Conservation (phyloP, 2,888 invertebrate genomes). For the Drosophila rubida region DNA sequence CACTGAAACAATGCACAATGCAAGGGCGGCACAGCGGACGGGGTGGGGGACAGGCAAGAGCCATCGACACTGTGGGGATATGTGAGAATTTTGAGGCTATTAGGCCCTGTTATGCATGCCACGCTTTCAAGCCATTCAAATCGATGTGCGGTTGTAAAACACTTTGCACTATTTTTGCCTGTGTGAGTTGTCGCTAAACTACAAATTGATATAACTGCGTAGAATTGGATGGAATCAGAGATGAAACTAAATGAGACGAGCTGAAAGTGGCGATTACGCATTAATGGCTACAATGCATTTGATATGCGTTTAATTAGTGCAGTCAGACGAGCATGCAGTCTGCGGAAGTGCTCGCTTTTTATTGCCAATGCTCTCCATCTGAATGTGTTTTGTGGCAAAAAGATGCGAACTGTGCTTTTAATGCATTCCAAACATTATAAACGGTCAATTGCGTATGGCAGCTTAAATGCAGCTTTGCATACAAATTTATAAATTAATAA, state of each 20-base stretch:
- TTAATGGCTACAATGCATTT: background rate
- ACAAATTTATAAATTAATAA: background rate
- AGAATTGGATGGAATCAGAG: conserved; percentile 24
- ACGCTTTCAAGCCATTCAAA: conserved; percentile 48
- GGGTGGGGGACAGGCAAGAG: background rate
- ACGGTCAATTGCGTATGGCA: background rate
- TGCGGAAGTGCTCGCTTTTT: background rate
- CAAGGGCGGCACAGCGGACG: conserved; percentile 13
- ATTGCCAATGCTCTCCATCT: background rate
- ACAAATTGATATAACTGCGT: conserved; percentile 43
- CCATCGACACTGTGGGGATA: conserved; percentile 1
- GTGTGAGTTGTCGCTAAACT: conserved; percentile 22
- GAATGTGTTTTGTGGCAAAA: no score
- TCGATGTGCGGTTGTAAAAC: conserved; percentile 38
- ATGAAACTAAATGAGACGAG: conserved; percentile 25
- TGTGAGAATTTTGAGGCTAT: conserved; percentile 32
- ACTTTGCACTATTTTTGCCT: conserved; percentile 10
- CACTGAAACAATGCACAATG: conserved; percentile 69
- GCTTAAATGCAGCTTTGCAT: background rate
- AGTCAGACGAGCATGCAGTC: background rate
- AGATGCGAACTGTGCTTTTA: background rate
- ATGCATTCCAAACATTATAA: background rate
- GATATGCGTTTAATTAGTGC: background rate
- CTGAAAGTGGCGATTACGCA: background rate
- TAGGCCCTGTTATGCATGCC: conserved; percentile 44